These are phyloP conservation scores for Dendroctonus valens DNA, from an alignment of 1,140 invertebrate genomes.

Conservation along the genomic window DNA sequence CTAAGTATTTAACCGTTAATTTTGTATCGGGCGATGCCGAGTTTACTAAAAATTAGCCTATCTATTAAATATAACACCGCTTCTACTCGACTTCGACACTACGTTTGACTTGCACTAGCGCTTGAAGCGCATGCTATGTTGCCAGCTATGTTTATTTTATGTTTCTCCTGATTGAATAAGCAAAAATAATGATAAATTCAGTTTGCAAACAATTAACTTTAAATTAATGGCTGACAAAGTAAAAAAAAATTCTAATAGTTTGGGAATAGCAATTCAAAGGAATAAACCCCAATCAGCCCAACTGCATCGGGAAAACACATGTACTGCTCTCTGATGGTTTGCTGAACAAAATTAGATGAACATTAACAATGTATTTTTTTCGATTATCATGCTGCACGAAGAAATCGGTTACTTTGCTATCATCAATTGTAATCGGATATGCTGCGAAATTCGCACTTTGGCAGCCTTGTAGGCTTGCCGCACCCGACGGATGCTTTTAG, in stretches of 20 bases:
- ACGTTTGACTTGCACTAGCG: conserved; percentile 24
- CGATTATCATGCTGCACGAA: no score
- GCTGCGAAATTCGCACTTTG: neutral
- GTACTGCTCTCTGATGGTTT: neutral
- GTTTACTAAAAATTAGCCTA: conserved; percentile 27
- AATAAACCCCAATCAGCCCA: neutral
- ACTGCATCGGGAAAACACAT: neutral
- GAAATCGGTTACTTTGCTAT: neutral
- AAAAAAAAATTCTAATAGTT: no score
- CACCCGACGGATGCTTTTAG: conserved; percentile 29
- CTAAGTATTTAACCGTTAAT: conserved; percentile 36
- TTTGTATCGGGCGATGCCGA: conserved; percentile 32
- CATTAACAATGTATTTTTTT: neutral
- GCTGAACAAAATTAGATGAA: neutral
- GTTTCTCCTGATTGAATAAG: neutral
- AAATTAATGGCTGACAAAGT: neutral
- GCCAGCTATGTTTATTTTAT: neutral
- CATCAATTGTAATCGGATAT: neutral
- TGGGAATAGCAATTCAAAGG: neutral
- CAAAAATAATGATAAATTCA: neutral
- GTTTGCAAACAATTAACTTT: neutral
- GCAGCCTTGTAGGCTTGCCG: conserved; percentile 28
- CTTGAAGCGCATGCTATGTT: conserved; percentile 34
- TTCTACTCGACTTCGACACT: conserved; percentile 31
- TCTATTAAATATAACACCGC: conserved; percentile 31